A percentile compares a stretch with the other conserved stretches of the same genome.
Conservation (phyloP, 2,888 invertebrate species). For the Keiferia lycopersicella region DNA sequence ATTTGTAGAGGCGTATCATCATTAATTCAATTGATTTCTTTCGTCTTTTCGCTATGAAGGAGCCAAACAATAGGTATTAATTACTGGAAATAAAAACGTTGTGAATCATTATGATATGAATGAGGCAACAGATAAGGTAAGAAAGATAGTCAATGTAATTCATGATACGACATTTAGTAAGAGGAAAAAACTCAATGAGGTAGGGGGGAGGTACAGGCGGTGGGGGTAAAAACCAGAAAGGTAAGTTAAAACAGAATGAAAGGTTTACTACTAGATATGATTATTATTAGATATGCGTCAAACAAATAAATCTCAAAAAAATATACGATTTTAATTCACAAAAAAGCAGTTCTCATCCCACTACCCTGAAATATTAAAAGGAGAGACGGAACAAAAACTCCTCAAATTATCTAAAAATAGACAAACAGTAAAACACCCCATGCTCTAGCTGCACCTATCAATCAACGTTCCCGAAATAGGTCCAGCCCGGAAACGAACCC, state of each 20-base stretch:
- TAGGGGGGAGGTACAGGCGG: neutral
- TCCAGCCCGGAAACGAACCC: slow-evolving; percentile 55
- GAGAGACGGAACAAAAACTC: slow-evolving; percentile 21
- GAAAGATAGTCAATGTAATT: neutral
- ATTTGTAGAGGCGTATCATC: neutral
- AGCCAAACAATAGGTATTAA: slow-evolving; percentile 22
- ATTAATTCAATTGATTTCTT: slow-evolving; percentile 17
- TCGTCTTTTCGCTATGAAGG: slow-evolving; percentile 7
- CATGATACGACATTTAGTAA: neutral
- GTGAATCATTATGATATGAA: slow-evolving; percentile 17
- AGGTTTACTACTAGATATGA: too few relatives aligned
- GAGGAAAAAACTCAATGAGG: neutral
- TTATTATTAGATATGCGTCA: too few relatives aligned
- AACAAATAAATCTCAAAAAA: too few relatives aligned
- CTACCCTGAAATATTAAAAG: neutral
- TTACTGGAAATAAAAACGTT: slow-evolving; percentile 9
- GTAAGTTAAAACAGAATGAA: too few relatives aligned
- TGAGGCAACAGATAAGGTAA: slow-evolving; percentile 8
- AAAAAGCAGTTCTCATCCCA: too few relatives aligned
- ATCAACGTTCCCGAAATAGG: slow-evolving; percentile 58
- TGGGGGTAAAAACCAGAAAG: too few relatives aligned
- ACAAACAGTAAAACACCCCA: slow-evolving; percentile 35
- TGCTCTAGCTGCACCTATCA: slow-evolving; percentile 47
- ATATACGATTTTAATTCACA: too few relatives aligned
- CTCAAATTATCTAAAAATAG: slow-evolving; percentile 39